Percentiles rank a stretch among this genome's conserved stretches.
Evolutionary conservation across 2,113 vertebrate species (phyloP).

Genomic region (Channa argus): DNA sequence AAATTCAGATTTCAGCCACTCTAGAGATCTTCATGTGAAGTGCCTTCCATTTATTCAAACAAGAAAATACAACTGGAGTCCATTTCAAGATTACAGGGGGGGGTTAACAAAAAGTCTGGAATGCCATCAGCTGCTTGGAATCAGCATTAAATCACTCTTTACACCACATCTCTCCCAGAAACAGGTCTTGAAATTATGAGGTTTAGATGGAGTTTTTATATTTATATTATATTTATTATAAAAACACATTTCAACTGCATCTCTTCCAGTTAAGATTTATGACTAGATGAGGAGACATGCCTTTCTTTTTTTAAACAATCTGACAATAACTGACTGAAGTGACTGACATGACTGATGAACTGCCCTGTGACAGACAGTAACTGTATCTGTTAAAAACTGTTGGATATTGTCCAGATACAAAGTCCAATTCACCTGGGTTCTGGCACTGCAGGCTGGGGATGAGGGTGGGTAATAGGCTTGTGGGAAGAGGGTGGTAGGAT

Average conservation of each 20-base stretch:
- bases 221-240: too few species aligned
- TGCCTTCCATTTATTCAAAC: neutral
- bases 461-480: neutral
- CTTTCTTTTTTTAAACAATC: neutral
- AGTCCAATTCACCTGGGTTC: slow-evolving; percentile 34
- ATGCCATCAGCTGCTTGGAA: slow-evolving; percentile 37
- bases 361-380: neutral
- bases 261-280: neutral
- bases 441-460: slow-evolving; percentile 35
- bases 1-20: neutral
- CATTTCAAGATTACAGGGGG: neutral
- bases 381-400: slow-evolving; percentile 33
- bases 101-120: slow-evolving; percentile 36
- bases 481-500: neutral
- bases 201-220: neutral
- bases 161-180: neutral
- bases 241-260: neutral
- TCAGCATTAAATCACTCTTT: neutral
- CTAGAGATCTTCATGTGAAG: neutral
- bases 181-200: neutral
- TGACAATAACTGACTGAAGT: neutral
- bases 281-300: neutral
- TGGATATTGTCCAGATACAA: slow-evolving; percentile 32
- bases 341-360: slow-evolving; percentile 9
- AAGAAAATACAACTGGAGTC: neutral